Evolutionary conservation across 2,113 vertebrate species (phyloP).

Genomic region (Arenaria interpres): DNA sequence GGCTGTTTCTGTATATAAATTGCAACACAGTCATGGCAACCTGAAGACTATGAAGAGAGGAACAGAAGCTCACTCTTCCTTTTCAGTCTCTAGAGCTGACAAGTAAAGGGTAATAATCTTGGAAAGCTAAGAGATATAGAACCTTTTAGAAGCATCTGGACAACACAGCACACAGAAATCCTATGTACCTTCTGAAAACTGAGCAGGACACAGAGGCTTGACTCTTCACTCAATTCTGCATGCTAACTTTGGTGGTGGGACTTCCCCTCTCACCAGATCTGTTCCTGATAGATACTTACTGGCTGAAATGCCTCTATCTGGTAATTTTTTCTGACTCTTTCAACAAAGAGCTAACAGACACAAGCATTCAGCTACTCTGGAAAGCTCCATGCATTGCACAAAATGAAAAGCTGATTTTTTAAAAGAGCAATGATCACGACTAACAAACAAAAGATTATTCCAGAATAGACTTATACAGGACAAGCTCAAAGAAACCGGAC

Average conservation of each 20-base stretch:
- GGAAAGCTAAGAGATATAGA: not conserved
- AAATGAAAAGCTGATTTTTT: conserved; percentile 9
- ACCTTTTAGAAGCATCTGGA: not conserved
- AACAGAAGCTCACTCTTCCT: not conserved
- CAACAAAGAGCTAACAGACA: not conserved
- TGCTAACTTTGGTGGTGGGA: not conserved
- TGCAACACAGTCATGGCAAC: not conserved
- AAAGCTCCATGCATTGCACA: not conserved
- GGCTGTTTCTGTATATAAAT: not conserved
- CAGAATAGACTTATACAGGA: not conserved
- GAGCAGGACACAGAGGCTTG: not conserved
- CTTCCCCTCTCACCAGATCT: not conserved
- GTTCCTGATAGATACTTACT: not conserved
- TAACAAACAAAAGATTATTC: not conserved
- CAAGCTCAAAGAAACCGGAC: not conserved
- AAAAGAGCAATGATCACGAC: not conserved
- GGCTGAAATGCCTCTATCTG: not conserved
- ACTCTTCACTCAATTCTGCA: not conserved
- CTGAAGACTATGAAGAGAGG: not conserved
- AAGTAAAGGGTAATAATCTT: not conserved
- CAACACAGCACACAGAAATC: not conserved
- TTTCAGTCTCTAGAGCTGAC: not conserved
- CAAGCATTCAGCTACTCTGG: not conserved
- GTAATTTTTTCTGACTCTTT: not conserved
- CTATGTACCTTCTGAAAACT: not conserved